Conservation (phyloP, 2,113 vertebrate species). For the Bambusicola thoracicus region DNA sequence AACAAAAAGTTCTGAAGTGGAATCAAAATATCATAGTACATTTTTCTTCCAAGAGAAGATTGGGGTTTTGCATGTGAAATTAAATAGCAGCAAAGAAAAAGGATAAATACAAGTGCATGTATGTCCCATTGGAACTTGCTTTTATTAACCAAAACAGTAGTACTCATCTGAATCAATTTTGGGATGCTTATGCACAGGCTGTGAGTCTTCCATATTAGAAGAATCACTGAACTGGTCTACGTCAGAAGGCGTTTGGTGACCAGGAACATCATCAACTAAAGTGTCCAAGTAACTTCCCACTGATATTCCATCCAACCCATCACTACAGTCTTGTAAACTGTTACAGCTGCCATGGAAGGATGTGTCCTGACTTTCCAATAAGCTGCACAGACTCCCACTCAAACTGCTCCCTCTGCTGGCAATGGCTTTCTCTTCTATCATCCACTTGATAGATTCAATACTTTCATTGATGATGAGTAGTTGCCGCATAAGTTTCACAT, state of each 20-base stretch:
- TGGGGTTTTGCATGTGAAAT: constrained; percentile 45
- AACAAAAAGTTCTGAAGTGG: constrained; percentile 53
- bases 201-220: constrained; percentile 77
- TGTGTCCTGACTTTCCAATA: constrained; percentile 90
- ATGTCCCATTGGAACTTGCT: constrained; percentile 46
- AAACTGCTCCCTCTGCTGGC: constrained; percentile 91
- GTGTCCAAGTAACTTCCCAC: constrained; percentile 97
- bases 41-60: constrained; percentile 31
- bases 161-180: constrained; percentile 90
- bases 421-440: constrained; percentile 90
- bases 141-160: constrained; percentile 90
- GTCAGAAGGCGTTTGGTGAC: constrained; percentile 86
- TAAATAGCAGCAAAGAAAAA: constrained; percentile 78
- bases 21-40: constrained; percentile 67
- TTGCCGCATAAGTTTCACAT: constrained; percentile 94
- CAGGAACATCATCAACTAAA: constrained; percentile 88
- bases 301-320: constrained; percentile 90
- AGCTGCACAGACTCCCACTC: constrained; percentile 91
- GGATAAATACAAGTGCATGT: constrained; percentile 72
- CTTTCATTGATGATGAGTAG: constrained; percentile 95
- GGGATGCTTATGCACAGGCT: constrained; percentile 79
- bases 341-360: constrained; percentile 87
- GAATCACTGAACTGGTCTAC: constrained; percentile 86
- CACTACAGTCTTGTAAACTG: constrained; percentile 88
- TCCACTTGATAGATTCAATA: constrained; percentile 96